Evolutionary conservation across 2,113 vertebrate species (phyloP), one percentile per base, ranked within the genome.

Genomic region (Hirundichthys speculiger): DNA sequence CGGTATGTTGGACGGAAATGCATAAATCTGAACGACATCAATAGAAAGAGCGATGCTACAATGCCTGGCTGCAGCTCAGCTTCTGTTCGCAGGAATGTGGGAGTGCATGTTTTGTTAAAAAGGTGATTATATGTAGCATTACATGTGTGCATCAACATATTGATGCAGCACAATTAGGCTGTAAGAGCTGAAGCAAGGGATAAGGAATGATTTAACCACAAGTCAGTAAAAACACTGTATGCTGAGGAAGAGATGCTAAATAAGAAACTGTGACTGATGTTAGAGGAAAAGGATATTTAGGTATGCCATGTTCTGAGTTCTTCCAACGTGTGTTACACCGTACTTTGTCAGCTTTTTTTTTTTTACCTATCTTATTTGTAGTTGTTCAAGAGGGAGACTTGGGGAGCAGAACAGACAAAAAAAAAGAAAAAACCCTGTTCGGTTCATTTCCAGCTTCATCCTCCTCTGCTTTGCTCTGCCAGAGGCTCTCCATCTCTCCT

Each of bases 391-490:
- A 39, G 27, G 21, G 40, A 38, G 60, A 80, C 57, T 61, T 41
- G 21, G 63, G 42, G 56, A 58, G 68, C 65, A 64, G 60, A 59
- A 21, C 52, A 81, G 57, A 73, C 4, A 58, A 79, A 42, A 79
- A 57, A 69, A 40, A 78, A 73, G 76, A 42, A 79, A 57, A 69
- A 40, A 78, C 71, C 57, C 56, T 58, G 40, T 45, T 61, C 53
- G 71, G 49, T 58, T 51, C 51, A 13, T 41, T 64, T 46, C 20
- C 56, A 54, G 42, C 61, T 73, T 68, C 9, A 14, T 64, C 56
- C 66, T 61, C 53, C 61, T 41, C 21, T 64, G 66, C 70, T 74
- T 74, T 69, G 56, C 79, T 79, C 69, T 75, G 77, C 67, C 75
- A 75, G 66, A 63, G 64, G 63, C 75, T 82, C 41, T 68, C 58